These are phyloP conservation scores for Hedychridium roseum DNA, from an alignment of 2,888 invertebrate genomes.

Conservation along the genomic window DNA sequence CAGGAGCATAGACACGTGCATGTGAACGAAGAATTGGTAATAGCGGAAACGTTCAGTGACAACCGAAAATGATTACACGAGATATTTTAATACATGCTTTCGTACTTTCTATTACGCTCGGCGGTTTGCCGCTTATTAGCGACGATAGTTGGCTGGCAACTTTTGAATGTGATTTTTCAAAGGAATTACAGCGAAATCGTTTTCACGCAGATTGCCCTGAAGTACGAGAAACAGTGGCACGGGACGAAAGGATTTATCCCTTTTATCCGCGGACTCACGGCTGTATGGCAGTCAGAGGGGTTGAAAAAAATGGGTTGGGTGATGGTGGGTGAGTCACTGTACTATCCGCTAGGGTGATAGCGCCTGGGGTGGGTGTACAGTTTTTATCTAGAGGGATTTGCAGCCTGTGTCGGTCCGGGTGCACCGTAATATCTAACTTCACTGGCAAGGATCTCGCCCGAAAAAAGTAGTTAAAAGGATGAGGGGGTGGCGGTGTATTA, in stretches of 20 bases:
- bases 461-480: no score
- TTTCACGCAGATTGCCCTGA: conserved; percentile 50
- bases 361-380: conserved; percentile 48
- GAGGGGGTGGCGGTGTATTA: no score
- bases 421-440: conserved; percentile 49
- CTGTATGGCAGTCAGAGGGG: conserved; percentile 40
- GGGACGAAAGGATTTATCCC: conserved; percentile 48
- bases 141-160: no score
- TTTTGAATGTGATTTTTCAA: no score
- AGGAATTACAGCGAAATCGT: conserved; percentile 10
- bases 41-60: no score
- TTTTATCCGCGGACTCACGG: conserved; percentile 34
- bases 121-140: no score
- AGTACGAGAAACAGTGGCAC: conserved; percentile 34
- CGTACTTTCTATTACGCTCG: no score
- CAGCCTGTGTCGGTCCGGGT: conserved; percentile 55
- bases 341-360: conserved; percentile 51
- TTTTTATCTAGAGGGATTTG: conserved; percentile 61
- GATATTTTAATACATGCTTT: no score
- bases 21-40: no score
- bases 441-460: no score
- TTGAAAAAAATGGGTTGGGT: conserved; percentile 56
- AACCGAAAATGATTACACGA: no score
- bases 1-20: no score
- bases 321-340: conserved; percentile 61